A percentile compares a stretch with the other conserved stretches of the same genome.
Conservation (phyloP, 1,140 invertebrate species). For the Apis laboriosa region DNA sequence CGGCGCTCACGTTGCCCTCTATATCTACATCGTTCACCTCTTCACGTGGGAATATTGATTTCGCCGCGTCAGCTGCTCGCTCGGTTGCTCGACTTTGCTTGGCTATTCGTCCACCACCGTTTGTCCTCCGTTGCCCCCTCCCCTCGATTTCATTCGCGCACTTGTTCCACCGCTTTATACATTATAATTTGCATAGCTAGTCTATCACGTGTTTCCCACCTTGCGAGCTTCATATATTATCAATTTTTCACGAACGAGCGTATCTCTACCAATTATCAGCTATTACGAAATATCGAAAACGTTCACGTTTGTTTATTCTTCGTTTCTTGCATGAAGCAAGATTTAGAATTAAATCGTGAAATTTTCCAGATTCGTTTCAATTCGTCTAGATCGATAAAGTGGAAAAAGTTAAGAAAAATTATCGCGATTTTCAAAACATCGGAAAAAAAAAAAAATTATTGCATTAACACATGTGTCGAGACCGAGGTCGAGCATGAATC, state of each 20-base stretch:
- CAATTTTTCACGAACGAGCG: not conserved
- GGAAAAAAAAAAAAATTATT: no score
- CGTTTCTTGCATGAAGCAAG: no score
- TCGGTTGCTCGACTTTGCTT: conserved; percentile 28
- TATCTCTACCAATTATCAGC: conserved; percentile 14
- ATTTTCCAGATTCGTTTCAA: not conserved
- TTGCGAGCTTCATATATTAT: not conserved
- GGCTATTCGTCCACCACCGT: conserved; percentile 13
- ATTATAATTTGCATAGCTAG: not conserved
- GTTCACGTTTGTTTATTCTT: no score
- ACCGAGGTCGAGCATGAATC: conserved; percentile 2
- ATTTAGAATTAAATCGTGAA: not conserved
- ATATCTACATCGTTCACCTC: conserved; percentile 46
- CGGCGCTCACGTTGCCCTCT: conserved; percentile 36
- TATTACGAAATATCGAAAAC: not conserved
- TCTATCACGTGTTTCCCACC: not conserved
- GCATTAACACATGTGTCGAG: not conserved
- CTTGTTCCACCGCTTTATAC: not conserved
- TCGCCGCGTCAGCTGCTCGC: conserved; percentile 72
- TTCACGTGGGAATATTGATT: conserved; percentile 76
- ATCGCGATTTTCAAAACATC: no score
- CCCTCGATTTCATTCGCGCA: not conserved
- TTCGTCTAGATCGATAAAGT: no score
- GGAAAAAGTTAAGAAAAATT: no score
- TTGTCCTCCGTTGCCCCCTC: not conserved